Evolutionary conservation across 2,113 vertebrate species (phyloP).

Genomic region (Apodemus sylvaticus): DNA sequence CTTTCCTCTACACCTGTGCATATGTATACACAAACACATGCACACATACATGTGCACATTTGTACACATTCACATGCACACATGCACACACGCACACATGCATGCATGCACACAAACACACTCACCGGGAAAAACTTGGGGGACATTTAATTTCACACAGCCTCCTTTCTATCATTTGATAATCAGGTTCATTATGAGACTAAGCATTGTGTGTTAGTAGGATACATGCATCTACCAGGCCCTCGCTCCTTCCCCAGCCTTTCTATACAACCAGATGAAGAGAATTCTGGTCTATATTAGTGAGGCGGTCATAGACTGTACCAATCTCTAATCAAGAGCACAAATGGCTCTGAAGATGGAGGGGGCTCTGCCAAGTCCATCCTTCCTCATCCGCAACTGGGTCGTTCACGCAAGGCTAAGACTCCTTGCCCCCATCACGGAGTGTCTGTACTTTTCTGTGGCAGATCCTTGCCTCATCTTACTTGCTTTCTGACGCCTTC

Average conservation of each 20-base stretch:
- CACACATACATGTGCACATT: not conserved
- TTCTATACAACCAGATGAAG: not conserved
- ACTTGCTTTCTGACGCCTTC: not conserved
- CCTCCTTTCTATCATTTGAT: not conserved
- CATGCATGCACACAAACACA: not conserved
- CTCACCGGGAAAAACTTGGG: not conserved
- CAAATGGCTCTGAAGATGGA: not conserved
- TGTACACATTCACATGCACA: not conserved
- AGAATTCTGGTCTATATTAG: not conserved
- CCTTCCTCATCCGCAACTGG: not conserved
- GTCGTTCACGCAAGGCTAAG: not conserved
- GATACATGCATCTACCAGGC: too few species aligned
- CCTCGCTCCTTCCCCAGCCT: fast-evolving
- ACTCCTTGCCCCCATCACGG: not conserved
- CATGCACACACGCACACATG: not conserved
- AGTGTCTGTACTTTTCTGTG: not conserved
- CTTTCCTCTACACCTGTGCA: not conserved
- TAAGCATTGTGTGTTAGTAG: not conserved
- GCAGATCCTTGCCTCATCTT: not conserved
- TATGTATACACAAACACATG: not conserved
- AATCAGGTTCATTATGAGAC: not conserved
- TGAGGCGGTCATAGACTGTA: not conserved
- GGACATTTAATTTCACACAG: not conserved
- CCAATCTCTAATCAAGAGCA: not conserved
- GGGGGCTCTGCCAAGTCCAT: not conserved